Base-by-base conservation (phyloP, 2,888 invertebrate genomes). In the Podabrus alpinus region DNA sequence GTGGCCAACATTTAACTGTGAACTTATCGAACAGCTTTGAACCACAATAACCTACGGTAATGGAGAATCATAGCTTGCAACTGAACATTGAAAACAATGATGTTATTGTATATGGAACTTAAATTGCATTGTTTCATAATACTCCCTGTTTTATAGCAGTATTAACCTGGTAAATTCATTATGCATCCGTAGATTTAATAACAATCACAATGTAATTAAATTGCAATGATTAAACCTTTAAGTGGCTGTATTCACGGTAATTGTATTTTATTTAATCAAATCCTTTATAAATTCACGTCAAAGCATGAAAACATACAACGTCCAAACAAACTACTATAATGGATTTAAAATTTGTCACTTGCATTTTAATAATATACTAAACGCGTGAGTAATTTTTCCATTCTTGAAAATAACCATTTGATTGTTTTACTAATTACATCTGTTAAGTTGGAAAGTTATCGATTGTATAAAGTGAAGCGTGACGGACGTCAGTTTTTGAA, bases 111-210 rank as follows among this genome's bases (percentile, higher is more conserved):
- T 68, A 69, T 25, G 69, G 73, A 74, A 76, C 73, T 73, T 74
- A 71, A 77, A 77, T 74, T 72, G 74, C 76, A 77, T 77, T 77
- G 76, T 77, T 74, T 71, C 17, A 59, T 76, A 76, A 76, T 73
- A 69, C 74, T 74, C 71, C 66, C 24, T 69, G 69, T 74, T 75
- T 74, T 72, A 74, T 74, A 72, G 68, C 59, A 71, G 72, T 68
- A 74, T 74, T 74, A 77, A 74, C 74, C 70, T 74, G 73, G 62
- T 77, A 69, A 71, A 77, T 77, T 71, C 71, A 72, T 77, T 77
- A 71, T 74, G 70, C 73, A 71, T 69, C 71, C 73, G 21, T 73
- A 76, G 70, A 71, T 76, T 76, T 74, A 66, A 73, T 76, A 71
- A 71, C 71, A 75, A 74, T 72, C 60, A 68, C 59, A 60, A 66